Percentiles rank a stretch among this genome's conserved stretches.
Evolutionary conservation across 1,140 invertebrate species (phyloP).

Genomic region (Drosophila funebris): DNA sequence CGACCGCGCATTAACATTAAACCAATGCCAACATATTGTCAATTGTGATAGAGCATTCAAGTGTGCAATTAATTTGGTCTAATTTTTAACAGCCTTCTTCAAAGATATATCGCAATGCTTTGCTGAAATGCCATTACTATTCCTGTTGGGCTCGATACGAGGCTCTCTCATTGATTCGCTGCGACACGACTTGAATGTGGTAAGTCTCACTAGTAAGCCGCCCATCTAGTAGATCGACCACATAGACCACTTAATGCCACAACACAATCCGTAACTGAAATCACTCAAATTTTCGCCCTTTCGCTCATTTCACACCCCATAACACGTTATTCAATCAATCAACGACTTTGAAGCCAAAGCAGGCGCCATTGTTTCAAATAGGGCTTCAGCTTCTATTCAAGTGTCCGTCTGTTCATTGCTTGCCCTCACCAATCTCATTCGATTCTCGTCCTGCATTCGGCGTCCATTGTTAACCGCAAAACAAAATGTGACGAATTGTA

Average conservation of each 20-base stretch:
- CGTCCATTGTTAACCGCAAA: conserved; percentile 57
- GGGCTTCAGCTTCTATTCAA: conserved; percentile 13
- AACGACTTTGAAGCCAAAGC: conserved; percentile 51
- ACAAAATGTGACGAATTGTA: conserved; percentile 83
- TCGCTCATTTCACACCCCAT: conserved; percentile 79
- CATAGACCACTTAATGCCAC: conserved; percentile 55
- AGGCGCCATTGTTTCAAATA: conserved; percentile 61
- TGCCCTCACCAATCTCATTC: neutral
- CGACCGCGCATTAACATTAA: no score
- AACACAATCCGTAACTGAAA: conserved; percentile 55
- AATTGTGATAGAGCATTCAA: conserved; percentile 13
- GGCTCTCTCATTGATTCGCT: conserved; percentile 86
- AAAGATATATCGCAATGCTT: conserved; percentile 84
- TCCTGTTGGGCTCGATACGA: conserved; percentile 86
- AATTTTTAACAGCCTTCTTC: conserved; percentile 72
- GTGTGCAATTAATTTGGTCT: conserved; percentile 34
- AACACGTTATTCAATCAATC: conserved; percentile 78
- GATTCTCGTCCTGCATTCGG: neutral
- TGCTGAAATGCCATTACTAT: conserved; percentile 86
- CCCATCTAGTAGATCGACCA: neutral
- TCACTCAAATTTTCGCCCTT: conserved; percentile 76
- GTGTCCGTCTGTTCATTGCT: conserved; percentile 8
- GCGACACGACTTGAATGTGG: conserved; percentile 80
- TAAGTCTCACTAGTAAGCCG: conserved; percentile 51
- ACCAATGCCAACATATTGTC: conserved; percentile 16